Evolutionary conservation across 2,888 invertebrate species (phyloP).

Genomic region (Zaprionus obscuricornis): DNA sequence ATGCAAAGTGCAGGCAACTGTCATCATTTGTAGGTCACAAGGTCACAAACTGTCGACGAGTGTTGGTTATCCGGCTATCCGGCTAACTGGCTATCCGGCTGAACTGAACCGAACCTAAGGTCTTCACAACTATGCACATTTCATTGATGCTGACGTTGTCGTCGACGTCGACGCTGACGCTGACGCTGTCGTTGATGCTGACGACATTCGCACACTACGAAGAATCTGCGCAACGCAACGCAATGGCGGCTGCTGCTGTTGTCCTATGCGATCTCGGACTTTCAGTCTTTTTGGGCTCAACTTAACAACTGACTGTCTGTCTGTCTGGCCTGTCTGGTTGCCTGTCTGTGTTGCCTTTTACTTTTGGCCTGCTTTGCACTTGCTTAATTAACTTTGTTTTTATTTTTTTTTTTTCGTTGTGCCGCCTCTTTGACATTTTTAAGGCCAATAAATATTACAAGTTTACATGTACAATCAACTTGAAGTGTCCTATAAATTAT

Average conservation of each 20-base stretch:
- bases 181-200: no score
- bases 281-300: no score
- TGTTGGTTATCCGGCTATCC: no score
- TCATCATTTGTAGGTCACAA: conserved; percentile 57
- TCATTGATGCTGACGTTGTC: no score
- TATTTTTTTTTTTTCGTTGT: conserved; percentile 9
- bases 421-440: conserved; percentile 18
- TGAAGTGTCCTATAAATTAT: no score
- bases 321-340: background rate
- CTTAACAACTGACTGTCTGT: conserved; percentile 44
- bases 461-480: background rate
- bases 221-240: no score
- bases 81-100: no score
- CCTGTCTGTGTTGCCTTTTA: conserved; percentile 36
- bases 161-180: no score
- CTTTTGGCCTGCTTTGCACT: conserved; percentile 39
- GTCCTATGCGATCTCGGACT: conserved; percentile 11
- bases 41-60: conserved; percentile 44
- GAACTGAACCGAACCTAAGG: no score
- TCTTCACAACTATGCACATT: no score
- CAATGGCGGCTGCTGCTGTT: background rate
- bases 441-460: conserved; percentile 18
- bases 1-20: conserved; percentile 33
- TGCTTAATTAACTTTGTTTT: conserved; percentile 49
- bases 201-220: no score